Evolutionary conservation across 53 echinoderm and acorn worm genomes (phyloP).

Genomic region (Astropecten irregularis): DNA sequence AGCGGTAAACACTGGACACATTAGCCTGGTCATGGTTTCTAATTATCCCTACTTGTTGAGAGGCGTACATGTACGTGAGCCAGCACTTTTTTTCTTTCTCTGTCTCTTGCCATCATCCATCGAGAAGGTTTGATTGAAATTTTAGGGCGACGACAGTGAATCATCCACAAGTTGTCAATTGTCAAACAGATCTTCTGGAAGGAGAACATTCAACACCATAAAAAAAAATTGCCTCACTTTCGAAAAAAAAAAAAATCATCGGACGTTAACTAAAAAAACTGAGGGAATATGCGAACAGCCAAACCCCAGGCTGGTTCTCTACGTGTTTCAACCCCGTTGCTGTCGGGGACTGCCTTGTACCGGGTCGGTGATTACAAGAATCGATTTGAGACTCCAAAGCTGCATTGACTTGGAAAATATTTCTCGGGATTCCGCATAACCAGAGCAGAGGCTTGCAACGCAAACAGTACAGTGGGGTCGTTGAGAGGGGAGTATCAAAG

Average conservation of each 20-base stretch:
- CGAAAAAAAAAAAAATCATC: neutral
- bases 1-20: neutral
- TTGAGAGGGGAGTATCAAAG: slow-evolving; percentile 18
- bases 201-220: neutral
- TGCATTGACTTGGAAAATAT: slow-evolving; percentile 25
- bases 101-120: neutral
- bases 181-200: neutral
- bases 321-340: neutral
- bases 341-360: neutral
- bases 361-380: neutral
- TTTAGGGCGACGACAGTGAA: neutral
- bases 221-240: neutral
- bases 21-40: neutral
- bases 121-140: neutral
- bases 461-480: neutral
- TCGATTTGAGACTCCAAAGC: neutral
- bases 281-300: neutral
- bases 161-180: neutral
- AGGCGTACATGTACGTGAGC: neutral
- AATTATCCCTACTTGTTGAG: slow-evolving; percentile 42
- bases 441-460: neutral
- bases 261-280: neutral
- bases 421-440: slow-evolving; percentile 18
- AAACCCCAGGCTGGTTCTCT: neutral
- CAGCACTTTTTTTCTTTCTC: no score